Evolutionary conservation across 2,888 invertebrate species (phyloP), one percentile per base, ranked within the genome.

Genomic region (Notocelia uddmanniana): DNA sequence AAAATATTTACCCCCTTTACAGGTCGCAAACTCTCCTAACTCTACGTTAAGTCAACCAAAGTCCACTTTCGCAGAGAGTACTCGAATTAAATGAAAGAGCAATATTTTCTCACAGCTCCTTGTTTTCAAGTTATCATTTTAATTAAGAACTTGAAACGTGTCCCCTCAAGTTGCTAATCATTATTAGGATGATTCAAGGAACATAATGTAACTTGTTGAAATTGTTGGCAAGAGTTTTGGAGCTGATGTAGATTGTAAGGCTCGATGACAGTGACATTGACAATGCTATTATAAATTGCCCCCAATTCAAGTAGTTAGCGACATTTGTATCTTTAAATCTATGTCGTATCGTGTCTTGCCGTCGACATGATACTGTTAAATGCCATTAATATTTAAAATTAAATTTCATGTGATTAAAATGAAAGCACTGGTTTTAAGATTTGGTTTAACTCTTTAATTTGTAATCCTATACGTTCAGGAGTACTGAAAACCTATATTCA

Each of bases 1-100:
- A 57, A n/a, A 52, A 70, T 58, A 63, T 69, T 55, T 63, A 23
- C 50, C 15, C 11, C 9, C 45, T 23, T n/a, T 45, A 50, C 68
- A 60, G 34, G 62, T 72, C 72, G 45, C 15, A 37, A 19, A 62
- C 37, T 57, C 68, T 68, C 50, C 50, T 1, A 68, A 57, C 55
- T 72, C 72, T 72, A 62, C 67, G 60, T 21, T 26, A 62, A 62
- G 72, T 41, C 55, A 68, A 62, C 72, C 71, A 62, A 68, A 55
- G 64, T 71, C 68, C 70, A 74, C 79, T 83, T 80, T 75, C 74
- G 73, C 77, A 75, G 81, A 86, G 84, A 81, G 80, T 78, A 77
- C 83, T 87, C 77, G 79, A 88, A 82, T 83, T 82, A 87, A 89
- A 91, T 90, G 86, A 84, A 91, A 91, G 85, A 85, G 82, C 87